Evolutionary conservation across 2,797 vertebrate species (phyloP).

Genomic region (Rhinatrema bivittatum): DNA sequence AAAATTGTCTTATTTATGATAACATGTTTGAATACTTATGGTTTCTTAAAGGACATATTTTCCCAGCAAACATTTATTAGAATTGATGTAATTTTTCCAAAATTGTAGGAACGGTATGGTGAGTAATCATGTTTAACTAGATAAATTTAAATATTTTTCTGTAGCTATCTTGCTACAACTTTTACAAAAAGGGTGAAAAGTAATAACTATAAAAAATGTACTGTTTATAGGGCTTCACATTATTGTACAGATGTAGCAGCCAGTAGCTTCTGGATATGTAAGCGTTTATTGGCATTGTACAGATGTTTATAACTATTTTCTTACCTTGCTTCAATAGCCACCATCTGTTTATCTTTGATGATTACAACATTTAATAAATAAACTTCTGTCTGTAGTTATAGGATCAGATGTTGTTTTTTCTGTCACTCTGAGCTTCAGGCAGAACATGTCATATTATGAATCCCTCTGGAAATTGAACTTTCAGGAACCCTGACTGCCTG

Average conservation of each 20-base stretch:
- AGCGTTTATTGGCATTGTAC: constrained; percentile 41
- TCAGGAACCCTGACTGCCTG: not conserved
- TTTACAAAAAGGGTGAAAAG: constrained; percentile 40
- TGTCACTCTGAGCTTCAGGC: not conserved
- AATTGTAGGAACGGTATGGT: too few relatives aligned
- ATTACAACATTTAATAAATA: constrained; percentile 39
- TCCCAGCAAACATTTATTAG: too few relatives aligned
- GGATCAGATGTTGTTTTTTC: constrained; percentile 16
- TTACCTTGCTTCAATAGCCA: constrained; percentile 44
- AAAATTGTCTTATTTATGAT: too few relatives aligned
- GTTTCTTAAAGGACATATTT: too few relatives aligned
- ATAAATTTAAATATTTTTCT: too few relatives aligned
- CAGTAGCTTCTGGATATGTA: constrained; percentile 40
- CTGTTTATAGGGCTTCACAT: constrained; percentile 21
- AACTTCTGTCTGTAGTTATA: constrained; percentile 16
- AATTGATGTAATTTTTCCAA: too few relatives aligned
- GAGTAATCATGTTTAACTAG: too few relatives aligned
- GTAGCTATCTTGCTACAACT: constrained; percentile 13
- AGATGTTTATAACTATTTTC: constrained; percentile 51
- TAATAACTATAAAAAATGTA: constrained; percentile 30
- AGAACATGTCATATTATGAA: constrained; percentile 1
- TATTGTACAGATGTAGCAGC: constrained; percentile 35
- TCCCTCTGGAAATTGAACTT: not conserved
- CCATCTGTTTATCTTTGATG: constrained; percentile 52
- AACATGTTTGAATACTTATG: too few relatives aligned